A percentile compares a stretch with the other conserved stretches of the same genome.
Evolutionary conservation across 1,140 invertebrate genomes (phyloP).

Genomic region (Heliothis virescens): DNA sequence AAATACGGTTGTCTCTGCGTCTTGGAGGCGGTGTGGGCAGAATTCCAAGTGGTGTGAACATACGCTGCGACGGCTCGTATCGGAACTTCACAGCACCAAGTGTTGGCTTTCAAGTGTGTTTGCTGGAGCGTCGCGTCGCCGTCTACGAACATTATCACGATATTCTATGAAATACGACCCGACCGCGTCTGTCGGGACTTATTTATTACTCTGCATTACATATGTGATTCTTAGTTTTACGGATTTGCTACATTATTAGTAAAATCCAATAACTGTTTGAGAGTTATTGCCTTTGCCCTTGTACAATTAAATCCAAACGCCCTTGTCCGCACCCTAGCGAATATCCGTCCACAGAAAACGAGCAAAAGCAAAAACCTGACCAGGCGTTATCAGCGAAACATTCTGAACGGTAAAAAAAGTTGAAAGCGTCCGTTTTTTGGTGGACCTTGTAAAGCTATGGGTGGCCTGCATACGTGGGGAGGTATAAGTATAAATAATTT

Average conservation of each 20-base stretch:
- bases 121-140: slow-evolving; percentile 23
- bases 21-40: slow-evolving; percentile 21
- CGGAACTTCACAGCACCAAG: slow-evolving; percentile 35
- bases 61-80: slow-evolving; percentile 21
- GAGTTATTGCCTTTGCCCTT: no score
- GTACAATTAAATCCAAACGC: no score
- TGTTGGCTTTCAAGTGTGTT: slow-evolving; percentile 35
- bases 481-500: slow-evolving; percentile 60
- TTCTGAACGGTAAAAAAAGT: slow-evolving; percentile 31
- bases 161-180: not conserved
- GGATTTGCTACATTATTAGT: no score
- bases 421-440: slow-evolving; percentile 35
- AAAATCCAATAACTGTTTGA: no score
- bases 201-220: not conserved
- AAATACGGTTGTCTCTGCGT: slow-evolving; percentile 13
- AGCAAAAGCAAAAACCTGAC: slow-evolving; percentile 29
- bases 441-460: slow-evolving; percentile 41
- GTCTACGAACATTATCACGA: slow-evolving; percentile 12
- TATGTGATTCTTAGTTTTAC: not conserved
- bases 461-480: slow-evolving; percentile 27
- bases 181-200: not conserved
- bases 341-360: slow-evolving; percentile 5
- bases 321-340: slow-evolving; percentile 7
- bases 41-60: slow-evolving; percentile 37
- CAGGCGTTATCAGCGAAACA: slow-evolving; percentile 38